These are phyloP conservation scores for Standfussiana lucernea DNA, from an alignment of 2,888 invertebrate genomes.

Conservation along the genomic window DNA sequence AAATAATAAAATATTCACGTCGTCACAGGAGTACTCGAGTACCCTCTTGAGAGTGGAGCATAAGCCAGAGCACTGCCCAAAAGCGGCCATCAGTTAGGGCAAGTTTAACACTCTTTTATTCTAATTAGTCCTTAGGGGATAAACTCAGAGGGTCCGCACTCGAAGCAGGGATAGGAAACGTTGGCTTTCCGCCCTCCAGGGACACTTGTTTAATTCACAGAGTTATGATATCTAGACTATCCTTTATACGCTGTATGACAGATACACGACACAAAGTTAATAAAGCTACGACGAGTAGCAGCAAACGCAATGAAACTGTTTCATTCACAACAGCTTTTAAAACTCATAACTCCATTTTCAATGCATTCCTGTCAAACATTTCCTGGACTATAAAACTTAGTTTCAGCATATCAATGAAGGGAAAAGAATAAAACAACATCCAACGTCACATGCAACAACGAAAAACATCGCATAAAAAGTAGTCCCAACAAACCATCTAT, in stretches of 20 bases:
- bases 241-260: slow-evolving; percentile 46
- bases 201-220: slow-evolving; percentile 78
- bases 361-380: slow-evolving; percentile 18
- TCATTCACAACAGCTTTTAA: slow-evolving; percentile 20
- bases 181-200: slow-evolving; percentile 70
- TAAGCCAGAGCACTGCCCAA: slow-evolving; percentile 74
- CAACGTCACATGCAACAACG: slow-evolving; percentile 32
- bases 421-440: slow-evolving; percentile 56
- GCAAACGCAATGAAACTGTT: not conserved
- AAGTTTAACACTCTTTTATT: slow-evolving; percentile 88
- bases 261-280: slow-evolving; percentile 17
- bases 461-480: slow-evolving; percentile 53
- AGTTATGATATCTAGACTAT: slow-evolving; percentile 69
- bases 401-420: slow-evolving; percentile 12
- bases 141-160: slow-evolving; percentile 75
- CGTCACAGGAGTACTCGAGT: slow-evolving; percentile 69
- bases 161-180: slow-evolving; percentile 74
- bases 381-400: slow-evolving; percentile 22
- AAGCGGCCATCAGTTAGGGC: slow-evolving; percentile 79
- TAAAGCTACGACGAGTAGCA: not conserved
- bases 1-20: slow-evolving; percentile 74
- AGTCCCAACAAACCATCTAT: slow-evolving; percentile 41
- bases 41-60: slow-evolving; percentile 65
- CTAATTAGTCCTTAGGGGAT: slow-evolving; percentile 84
- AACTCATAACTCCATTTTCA: slow-evolving; percentile 34